Conservation (phyloP, 2,797 vertebrate genomes). For the Macropodus opercularis region DNA sequence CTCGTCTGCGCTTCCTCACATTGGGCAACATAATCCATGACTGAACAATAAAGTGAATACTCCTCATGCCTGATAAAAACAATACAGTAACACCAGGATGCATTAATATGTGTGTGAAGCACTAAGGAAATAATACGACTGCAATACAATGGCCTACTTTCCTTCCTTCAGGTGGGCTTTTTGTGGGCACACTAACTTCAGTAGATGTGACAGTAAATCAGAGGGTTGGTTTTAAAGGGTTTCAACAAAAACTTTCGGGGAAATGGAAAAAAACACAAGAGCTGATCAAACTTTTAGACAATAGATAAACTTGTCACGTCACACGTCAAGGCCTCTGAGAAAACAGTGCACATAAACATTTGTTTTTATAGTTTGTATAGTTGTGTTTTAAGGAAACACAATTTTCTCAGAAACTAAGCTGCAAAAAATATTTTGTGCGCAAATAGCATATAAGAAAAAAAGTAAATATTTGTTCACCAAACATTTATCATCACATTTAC, state of each 20-base stretch:
- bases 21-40: slow-evolving; percentile 50
- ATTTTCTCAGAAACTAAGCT: too few relatives aligned
- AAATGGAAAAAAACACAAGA: slow-evolving; percentile 50
- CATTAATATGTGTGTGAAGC: slow-evolving; percentile 80
- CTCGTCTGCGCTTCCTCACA: slow-evolving; percentile 66
- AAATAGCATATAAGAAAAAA: too few relatives aligned
- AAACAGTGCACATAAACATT: neutral
- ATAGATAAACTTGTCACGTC: slow-evolving; percentile 5
- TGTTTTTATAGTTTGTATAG: neutral
- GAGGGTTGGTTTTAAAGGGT: slow-evolving; percentile 23
- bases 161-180: slow-evolving; percentile 69
- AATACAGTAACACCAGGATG: slow-evolving; percentile 75
- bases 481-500: too few relatives aligned
- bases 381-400: too few relatives aligned
- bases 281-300: slow-evolving; percentile 10
- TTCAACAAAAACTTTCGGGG: slow-evolving; percentile 10
- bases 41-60: slow-evolving; percentile 57
- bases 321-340: neutral
- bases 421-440: too few relatives aligned
- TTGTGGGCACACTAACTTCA: slow-evolving; percentile 23
- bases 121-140: slow-evolving; percentile 82
- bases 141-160: slow-evolving; percentile 79
- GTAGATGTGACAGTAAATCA: slow-evolving; percentile 32
- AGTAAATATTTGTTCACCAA: too few relatives aligned
- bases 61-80: slow-evolving; percentile 63